Evolutionary conservation across 1,140 invertebrate species (phyloP).

Genomic region (Physella acuta): DNA sequence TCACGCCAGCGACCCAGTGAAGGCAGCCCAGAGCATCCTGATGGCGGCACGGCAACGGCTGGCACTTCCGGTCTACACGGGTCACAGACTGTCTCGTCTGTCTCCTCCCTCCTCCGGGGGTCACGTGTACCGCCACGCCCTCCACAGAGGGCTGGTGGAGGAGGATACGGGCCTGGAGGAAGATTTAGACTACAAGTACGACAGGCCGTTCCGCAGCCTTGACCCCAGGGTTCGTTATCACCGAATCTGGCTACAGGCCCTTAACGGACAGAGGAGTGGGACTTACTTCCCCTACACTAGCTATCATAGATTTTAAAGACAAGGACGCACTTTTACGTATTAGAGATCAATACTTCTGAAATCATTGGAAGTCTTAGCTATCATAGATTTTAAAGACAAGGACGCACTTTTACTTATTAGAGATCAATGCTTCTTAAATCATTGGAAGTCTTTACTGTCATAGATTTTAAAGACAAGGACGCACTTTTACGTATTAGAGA

Average conservation of each 20-base stretch:
- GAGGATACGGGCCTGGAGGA: constrained; percentile 39
- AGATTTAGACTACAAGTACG: constrained; percentile 42
- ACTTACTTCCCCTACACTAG: too few relatives aligned
- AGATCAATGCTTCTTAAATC: too few relatives aligned
- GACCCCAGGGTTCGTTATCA: constrained; percentile 31
- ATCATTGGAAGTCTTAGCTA: too few relatives aligned
- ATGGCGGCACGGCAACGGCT: constrained; percentile 43
- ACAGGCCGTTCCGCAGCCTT: constrained; percentile 40
- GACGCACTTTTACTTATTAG: too few relatives aligned
- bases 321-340: too few relatives aligned
- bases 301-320: too few relatives aligned
- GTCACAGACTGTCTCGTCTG: constrained; percentile 11
- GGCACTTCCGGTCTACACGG: constrained; percentile 21
- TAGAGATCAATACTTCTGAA: too few relatives aligned
- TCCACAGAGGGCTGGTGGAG: constrained; percentile 34
- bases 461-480: too few relatives aligned
- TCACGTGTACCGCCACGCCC: neutral
- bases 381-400: too few relatives aligned
- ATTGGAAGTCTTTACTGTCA: too few relatives aligned
- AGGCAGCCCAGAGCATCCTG: constrained; percentile 36
- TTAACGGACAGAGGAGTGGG: too few relatives aligned
- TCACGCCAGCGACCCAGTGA: constrained; percentile 21
- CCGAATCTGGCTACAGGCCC: constrained; percentile 12
- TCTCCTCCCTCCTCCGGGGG: neutral
- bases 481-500: too few relatives aligned